Evolutionary conservation across 2,113 vertebrate species (phyloP), one percentile per base, ranked within the genome.

Genomic region (Penelope pileata): DNA sequence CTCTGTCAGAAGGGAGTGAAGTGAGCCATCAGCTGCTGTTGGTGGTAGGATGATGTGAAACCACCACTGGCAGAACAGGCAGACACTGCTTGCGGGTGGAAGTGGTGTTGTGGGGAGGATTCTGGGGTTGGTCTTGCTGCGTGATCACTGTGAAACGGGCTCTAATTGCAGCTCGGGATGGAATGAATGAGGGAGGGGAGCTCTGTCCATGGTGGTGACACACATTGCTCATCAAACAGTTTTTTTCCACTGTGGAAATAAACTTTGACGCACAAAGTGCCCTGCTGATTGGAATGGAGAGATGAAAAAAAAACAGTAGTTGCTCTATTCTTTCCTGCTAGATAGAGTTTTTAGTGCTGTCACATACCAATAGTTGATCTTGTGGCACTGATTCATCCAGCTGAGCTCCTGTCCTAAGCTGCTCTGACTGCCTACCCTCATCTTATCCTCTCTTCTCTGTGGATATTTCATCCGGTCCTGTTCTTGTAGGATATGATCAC

Each of bases 191-290:
- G 47, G 67, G 64, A 38, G 69, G 70, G 26, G 45, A 64, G 54
- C 68, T 84, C 76, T 83, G 87, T 70, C 85, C 67, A 27, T 70
- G 79, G 56, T 56, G 60, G 23, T 30, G 47, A 9, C 32, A 8
- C 3, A 0, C 6, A 4, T 3, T 1, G 0, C 10, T 83, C 16
- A 2, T 50, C 21, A 22, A 45, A 22, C 40, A 23, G 42, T 47
- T 76, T 42, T 18, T 34, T 62, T 86, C 29, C 10, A 2, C 42
- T 36, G 2, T 0, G 3, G 75, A 17, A 43, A 62, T 36, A 83
- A 78, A 60, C 4, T 3, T 1, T 60, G 76, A 29, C 19, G 17
- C 27, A 36, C 54, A 50, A 66, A 59, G 47, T 75, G 42, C 14
- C 40, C 29, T 74, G 54, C 27, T 88, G 82, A 40, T 59, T 38